Evolutionary conservation across 1,140 invertebrate species (phyloP), one percentile per base, ranked within the genome.

Genomic region (Hylyphantes graminicola): DNA sequence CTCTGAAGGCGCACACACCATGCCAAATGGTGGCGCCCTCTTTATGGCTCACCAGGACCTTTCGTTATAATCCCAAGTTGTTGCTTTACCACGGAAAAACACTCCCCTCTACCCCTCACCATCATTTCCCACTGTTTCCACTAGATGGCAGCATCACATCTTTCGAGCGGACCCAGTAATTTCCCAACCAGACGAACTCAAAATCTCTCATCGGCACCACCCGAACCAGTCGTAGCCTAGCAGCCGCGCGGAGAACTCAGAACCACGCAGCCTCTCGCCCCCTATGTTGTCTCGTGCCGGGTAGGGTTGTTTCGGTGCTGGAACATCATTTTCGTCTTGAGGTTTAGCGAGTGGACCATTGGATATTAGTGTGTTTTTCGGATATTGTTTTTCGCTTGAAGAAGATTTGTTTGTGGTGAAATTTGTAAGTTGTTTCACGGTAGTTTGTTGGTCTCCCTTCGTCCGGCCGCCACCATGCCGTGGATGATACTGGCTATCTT

Each of bases 401-500:
- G 57, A 61, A 61, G 17, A 61, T 15, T 61, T 15, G 17, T 15
- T 15, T 61, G 12, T 15, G 12, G 12, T 61, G 57, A 61, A 61
- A 35, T 35, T 35, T 35, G 35, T 35, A 35, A 35, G 35, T 35
- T 35, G 5, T 35, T 35, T 35, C 68, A 17, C n/a, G 51, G 15
- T n/a, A 70, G 9, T 17, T 51, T n/a, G 35, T 68, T 7, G 48
- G 9, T 15, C 17, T 21, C 51, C 15, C 68, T 53, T 54, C 68
- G 11, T 19, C 15, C 51, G 53, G 72, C 15, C 17, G 72, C 63
- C 63, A 79, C 72, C 73, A 91, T 91, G 90, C 90, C 90, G 76
- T 92, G 91, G 90, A 91, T 91, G 87, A 89, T 91, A 86, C 90
- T 91, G 88, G 89, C 91, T 85, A 90, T 92, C 70, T 88, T 91